A percentile compares a stretch with the other conserved stretches of the same genome.
These are phyloP conservation scores for Oryzias melastigma DNA, from an alignment of 2,113 vertebrate genomes.

Conservation along the genomic window DNA sequence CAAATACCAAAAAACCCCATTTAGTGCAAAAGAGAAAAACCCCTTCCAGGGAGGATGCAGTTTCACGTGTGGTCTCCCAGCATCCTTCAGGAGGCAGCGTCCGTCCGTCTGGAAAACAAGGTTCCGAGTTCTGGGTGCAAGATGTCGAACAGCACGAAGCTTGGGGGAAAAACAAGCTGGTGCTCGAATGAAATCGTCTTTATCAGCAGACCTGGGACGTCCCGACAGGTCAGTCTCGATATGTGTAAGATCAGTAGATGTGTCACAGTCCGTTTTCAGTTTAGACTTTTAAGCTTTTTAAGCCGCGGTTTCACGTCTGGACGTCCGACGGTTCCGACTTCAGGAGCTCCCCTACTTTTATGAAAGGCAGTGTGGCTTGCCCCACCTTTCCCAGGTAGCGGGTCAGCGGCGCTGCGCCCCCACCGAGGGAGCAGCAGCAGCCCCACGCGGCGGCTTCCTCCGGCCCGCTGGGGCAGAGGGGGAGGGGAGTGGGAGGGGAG, in stretches of 20 bases:
- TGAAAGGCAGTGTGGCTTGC: slow-evolving; percentile 80
- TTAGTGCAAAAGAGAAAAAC: slow-evolving; percentile 72
- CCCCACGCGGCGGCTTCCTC: slow-evolving; percentile 74
- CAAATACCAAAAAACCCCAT: slow-evolving; percentile 49
- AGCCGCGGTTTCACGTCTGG: slow-evolving; percentile 77
- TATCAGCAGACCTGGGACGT: slow-evolving; percentile 29
- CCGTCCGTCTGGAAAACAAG: slow-evolving; percentile 28
- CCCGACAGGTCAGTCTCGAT: slow-evolving; percentile 11
- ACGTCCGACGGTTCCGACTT: slow-evolving; percentile 76
- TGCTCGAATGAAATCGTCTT: slow-evolving; percentile 17
- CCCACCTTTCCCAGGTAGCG: slow-evolving; percentile 87
- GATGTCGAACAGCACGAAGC: slow-evolving; percentile 24
- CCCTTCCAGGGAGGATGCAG: slow-evolving; percentile 28
- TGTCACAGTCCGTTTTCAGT: slow-evolving; percentile 11
- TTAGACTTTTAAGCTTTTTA: slow-evolving; percentile 25
- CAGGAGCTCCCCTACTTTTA: slow-evolving; percentile 81
- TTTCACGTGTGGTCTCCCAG: slow-evolving; percentile 35
- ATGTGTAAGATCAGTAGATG: slow-evolving; percentile 10
- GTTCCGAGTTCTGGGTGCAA: slow-evolving; percentile 29
- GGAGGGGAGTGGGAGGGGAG: slow-evolving; percentile 17
- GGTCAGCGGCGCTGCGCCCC: slow-evolving; percentile 73
- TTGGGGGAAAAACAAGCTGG: slow-evolving; percentile 5
- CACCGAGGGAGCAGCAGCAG: slow-evolving; percentile 81
- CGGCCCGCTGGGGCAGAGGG: slow-evolving; percentile 40
- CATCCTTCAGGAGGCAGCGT: slow-evolving; percentile 31